phyloP scores from a whole-genome alignment of 2,888 invertebrate genomes.

The Thysanoteuthis rhombus region DNA sequence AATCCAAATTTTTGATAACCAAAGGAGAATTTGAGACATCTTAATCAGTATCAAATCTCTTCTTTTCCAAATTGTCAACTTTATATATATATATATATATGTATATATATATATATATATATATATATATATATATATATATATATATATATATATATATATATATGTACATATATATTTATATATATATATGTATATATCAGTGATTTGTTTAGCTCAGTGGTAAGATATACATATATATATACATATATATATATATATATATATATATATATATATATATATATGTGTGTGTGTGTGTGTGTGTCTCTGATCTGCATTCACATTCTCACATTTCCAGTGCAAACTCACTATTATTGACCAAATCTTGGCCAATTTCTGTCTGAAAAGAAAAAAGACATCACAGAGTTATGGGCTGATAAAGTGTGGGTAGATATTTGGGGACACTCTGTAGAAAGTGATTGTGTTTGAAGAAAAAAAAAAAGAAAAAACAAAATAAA shows the following conservation, averaged over 20 bases:
- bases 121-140: neutral
- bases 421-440: neutral
- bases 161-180: neutral
- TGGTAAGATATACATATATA: conserved; percentile 16
- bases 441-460: neutral
- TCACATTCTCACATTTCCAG: neutral
- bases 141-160: neutral
- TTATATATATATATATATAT: neutral
- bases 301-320: neutral
- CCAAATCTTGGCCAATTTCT: neutral
- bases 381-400: neutral
- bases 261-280: conserved; percentile 18
- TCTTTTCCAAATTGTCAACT: too few relatives aligned
- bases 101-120: neutral
- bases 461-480: neutral
- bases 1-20: too few relatives aligned
- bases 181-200: conserved; percentile 14
- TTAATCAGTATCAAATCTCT: too few relatives aligned
- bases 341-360: neutral
- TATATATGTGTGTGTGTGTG: conserved; percentile 19
- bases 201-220: too few relatives aligned
- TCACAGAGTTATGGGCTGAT: neutral
- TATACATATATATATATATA: neutral
- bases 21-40: too few relatives aligned
- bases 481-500: neutral